Base-by-base conservation (phyloP, 2,888 invertebrate species). In the Noctua comes region DNA sequence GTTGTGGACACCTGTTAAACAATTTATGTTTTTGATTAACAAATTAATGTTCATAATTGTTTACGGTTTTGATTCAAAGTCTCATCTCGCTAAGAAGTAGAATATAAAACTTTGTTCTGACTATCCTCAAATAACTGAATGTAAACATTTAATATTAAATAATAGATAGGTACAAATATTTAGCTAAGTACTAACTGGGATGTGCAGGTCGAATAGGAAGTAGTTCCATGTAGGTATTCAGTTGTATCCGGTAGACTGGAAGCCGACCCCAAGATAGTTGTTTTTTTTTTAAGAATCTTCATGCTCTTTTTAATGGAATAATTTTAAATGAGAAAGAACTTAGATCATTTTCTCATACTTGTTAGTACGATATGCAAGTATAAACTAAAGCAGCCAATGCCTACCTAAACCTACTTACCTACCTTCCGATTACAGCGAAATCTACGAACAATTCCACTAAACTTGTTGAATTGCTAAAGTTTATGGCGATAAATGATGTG, bases 21-120 rank as follows among this genome's bases (percentile, higher is more conserved):
- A 59, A 48, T 77, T 24, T 24, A 76, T 68, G 27, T 40, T 66
- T 57, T 27, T 27, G 40, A 24, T 31, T 18, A 69, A 24, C 13
- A 74, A 74, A 74, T 31, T 54, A 74, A 31, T 57, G 54, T 69
- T 69, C 43, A 46, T 18, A 36, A 24, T 62, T n/a, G 43, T 77
- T 68, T 8, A 2, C 2, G n/a, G 31, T 62, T 48, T 77, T 59
- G 46, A 62, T 77, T n/a, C 3, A 21, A 11, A 10, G 31, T 10
- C 43, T 36, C 31, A 54, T 65, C 11, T 27, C 21, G 46, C 77
- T 2, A 48, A 13, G 11, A n/a, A 16, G 48, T 48, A n/a, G 4
- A 10, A 11, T 27, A 24, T 48, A 16, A 43, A 69, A 78, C 31
- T 78, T 68, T 36, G 21, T 48, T 31, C 62, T 5, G 11, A 46